phyloP scores from a whole-genome alignment of 2,113 vertebrate species.

The Eleginops maclovinus region DNA sequence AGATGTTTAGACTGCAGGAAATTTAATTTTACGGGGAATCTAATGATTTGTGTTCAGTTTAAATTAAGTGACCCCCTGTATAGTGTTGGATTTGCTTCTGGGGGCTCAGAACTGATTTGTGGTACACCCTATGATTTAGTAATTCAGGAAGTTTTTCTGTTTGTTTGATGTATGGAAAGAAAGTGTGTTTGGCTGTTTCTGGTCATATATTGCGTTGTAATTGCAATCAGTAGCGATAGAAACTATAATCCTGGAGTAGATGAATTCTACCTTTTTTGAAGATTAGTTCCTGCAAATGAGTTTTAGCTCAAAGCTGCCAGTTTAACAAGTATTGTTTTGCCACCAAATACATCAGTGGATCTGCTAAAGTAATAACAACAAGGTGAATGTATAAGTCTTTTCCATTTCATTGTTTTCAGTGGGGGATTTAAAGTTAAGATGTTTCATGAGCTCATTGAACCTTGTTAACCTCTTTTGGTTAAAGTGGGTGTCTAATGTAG shows the following conservation, averaged over 20 bases:
- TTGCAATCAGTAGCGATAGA: constrained; percentile 68
- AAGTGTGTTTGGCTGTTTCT: constrained; percentile 47
- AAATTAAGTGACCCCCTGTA: constrained; percentile 25
- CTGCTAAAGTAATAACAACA: constrained; percentile 49
- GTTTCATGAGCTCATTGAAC: constrained; percentile 1
- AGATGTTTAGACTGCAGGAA: constrained; percentile 65
- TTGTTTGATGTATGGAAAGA: constrained; percentile 41
- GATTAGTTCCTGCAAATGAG: constrained; percentile 75
- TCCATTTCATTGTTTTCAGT: constrained; percentile 23
- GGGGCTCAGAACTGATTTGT: constrained; percentile 8
- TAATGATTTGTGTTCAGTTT: constrained; percentile 71
- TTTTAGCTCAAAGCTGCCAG: constrained; percentile 69
- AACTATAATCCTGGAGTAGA: constrained; percentile 65
- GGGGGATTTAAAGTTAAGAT: constrained; percentile 8
- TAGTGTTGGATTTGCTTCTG: constrained; percentile 22
- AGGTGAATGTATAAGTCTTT: constrained; percentile 25
- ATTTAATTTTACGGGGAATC: constrained; percentile 67
- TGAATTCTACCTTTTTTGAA: constrained; percentile 77
- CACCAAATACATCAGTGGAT: constrained; percentile 50
- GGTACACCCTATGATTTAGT: constrained; percentile 8
- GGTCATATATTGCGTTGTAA: constrained; percentile 67
- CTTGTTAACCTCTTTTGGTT: not conserved
- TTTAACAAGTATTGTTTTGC: constrained; percentile 60
- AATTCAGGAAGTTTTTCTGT: constrained; percentile 37
- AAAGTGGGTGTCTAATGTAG: not conserved